Evolutionary conservation across 1,140 invertebrate genomes (phyloP).

Genomic region (Tetragnatha versicolor): DNA sequence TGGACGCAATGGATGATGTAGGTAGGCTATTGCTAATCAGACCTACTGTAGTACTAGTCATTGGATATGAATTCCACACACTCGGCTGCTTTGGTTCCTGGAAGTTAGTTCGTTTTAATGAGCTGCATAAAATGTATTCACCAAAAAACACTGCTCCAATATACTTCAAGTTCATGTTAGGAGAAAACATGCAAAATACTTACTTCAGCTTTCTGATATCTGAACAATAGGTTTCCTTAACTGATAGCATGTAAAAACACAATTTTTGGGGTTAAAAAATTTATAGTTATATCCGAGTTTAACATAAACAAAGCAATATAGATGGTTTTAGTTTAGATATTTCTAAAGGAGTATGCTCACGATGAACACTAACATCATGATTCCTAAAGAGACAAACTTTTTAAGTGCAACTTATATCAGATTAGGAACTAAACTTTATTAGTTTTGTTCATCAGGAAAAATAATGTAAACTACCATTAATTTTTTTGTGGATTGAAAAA

Average conservation of each 20-base stretch:
- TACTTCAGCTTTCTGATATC: conserved; percentile 51
- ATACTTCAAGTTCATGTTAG: background rate
- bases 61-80: background rate
- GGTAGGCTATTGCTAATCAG: conserved; percentile 43
- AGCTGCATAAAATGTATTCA: too few species aligned
- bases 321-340: too few species aligned
- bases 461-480: too few species aligned
- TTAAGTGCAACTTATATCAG: too few species aligned
- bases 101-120: too few species aligned
- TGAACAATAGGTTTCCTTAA: conserved; percentile 47
- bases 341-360: too few species aligned
- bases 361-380: too few species aligned
- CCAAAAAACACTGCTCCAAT: background rate
- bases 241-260: conserved; percentile 34
- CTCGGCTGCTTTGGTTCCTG: background rate
- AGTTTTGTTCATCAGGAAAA: too few species aligned
- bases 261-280: background rate
- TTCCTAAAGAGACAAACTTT: too few species aligned
- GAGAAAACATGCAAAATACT: conserved; percentile 2
- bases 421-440: too few species aligned
- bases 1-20: background rate
- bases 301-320: too few species aligned
- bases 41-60: conserved; percentile 13
- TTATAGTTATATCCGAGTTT: background rate
- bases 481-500: too few species aligned